Base-by-base conservation (phyloP, 1,140 invertebrate species). In the Phymastichus coffea region DNA sequence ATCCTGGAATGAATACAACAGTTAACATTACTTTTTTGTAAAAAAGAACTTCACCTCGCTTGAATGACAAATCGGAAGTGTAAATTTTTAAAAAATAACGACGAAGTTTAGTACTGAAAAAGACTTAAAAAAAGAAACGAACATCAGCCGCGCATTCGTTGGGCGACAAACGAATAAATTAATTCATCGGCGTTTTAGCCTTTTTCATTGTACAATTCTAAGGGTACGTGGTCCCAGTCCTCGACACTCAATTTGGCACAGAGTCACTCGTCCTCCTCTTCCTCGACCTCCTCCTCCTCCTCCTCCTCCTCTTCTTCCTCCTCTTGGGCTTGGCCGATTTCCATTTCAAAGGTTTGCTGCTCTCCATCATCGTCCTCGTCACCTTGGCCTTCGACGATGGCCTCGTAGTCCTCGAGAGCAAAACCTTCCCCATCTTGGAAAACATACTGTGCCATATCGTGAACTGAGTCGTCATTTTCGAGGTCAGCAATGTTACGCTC, bases 381-480 rank as follows among this genome's bases (percentile, higher is more conserved):
- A 37, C 48, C 55, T 12, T 64, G 54, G 7, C 33, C 38, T 12
- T 63, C 57, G 2, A 66, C 61, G 8, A 61, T 58, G 1, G 60
- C 53, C 2, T 61, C 56, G 14, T 66, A 63, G 7, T 67, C 63
- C 35, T 67, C 60, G 41, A 66, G 64, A 19, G 64, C 65, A 30
- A 61, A 69, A 12, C 61, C 57, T 9, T 62, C 57, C 9, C 63
- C 65, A 4, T 74, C 71, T 38, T 67, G 71, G 53, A 73, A 70
- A 8, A 66, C 70, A 54, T 64, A 76, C 58, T 73, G 72, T 8
- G 63, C 55, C 8, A 69, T 68, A 3, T 71, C 71, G 17, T 56
- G 48, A 22, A 68, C 74, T 2, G 72, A 76, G 23, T 76, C 75
- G 4, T 79, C 77, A 17, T 75, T 73, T 23, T 69, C 68, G 0